Conservation (phyloP, 1,140 invertebrate genomes). For the Aradophagus sp. region DNA sequence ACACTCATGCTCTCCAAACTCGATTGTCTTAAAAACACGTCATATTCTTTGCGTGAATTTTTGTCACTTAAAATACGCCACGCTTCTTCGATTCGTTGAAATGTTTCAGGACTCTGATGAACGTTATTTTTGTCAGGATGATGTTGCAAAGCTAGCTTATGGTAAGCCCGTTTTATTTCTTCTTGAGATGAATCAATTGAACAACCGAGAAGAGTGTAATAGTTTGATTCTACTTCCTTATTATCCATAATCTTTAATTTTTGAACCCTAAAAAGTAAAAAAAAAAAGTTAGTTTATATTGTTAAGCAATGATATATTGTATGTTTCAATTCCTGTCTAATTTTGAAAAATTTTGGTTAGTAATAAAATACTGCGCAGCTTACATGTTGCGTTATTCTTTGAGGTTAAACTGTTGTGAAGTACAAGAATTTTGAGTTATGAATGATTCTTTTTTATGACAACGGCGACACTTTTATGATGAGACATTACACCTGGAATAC, state of each 20-base stretch:
- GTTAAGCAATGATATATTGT: no score
- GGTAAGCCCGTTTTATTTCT: slow-evolving; percentile 80
- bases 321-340: no score
- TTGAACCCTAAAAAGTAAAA: no score
- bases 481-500: no score
- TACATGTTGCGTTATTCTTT: no score
- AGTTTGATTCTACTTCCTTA: slow-evolving; percentile 58
- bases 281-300: no score
- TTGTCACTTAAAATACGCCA: slow-evolving; percentile 78
- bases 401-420: no score
- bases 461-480: no score
- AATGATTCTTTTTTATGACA: no score
- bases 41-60: slow-evolving; percentile 76
- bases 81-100: slow-evolving; percentile 78
- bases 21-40: slow-evolving; percentile 74
- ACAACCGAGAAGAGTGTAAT: slow-evolving; percentile 79
- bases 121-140: slow-evolving; percentile 79
- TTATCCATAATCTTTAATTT: background rate
- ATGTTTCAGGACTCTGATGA: slow-evolving; percentile 64
- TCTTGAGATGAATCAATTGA: slow-evolving; percentile 74
- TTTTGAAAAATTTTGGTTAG: no score
- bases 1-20: slow-evolving; percentile 75
- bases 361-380: no score
- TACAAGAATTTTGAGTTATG: no score
- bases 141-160: slow-evolving; percentile 75